phyloP scores from a whole-genome alignment of 2,888 invertebrate genomes.

The Aquatica leii region DNA sequence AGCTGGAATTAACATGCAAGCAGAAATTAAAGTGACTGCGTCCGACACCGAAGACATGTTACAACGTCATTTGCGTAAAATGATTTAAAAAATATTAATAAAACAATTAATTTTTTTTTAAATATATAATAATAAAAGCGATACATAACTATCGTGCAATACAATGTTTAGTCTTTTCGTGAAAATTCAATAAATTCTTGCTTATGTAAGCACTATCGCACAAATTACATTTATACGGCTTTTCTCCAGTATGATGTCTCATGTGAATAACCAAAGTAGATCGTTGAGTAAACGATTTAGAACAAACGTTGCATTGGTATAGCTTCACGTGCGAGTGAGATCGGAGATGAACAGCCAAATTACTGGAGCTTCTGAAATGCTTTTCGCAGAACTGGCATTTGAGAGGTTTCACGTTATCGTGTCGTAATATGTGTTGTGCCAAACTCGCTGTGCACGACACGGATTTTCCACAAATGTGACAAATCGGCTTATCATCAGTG shows the following conservation, averaged over 20 bases:
- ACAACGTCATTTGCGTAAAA: no score
- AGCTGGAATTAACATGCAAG: no score
- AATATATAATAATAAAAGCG: no score
- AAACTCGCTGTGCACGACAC: no score
- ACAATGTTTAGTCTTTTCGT: background rate
- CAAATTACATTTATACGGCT: background rate
- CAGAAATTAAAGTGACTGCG: no score
- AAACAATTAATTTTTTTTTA: no score
- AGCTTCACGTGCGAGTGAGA: conserved; percentile 42
- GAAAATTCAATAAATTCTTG: background rate
- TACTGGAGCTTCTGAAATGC: background rate
- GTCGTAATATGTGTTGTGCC: no score
- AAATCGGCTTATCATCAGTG: background rate
- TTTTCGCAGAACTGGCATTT: background rate
- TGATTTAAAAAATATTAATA: no score
- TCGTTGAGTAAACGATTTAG: background rate
- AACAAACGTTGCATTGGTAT: conserved; percentile 33
- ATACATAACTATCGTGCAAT: no score
- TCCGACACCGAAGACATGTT: no score
- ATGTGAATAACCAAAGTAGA: background rate
- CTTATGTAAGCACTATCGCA: background rate
- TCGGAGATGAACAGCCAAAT: conserved; percentile 39
- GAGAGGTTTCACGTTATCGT: background rate
- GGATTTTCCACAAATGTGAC: background rate
- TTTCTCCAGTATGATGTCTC: background rate